Conservation (phyloP, 2,113 vertebrate genomes). For the Pipa parva region DNA sequence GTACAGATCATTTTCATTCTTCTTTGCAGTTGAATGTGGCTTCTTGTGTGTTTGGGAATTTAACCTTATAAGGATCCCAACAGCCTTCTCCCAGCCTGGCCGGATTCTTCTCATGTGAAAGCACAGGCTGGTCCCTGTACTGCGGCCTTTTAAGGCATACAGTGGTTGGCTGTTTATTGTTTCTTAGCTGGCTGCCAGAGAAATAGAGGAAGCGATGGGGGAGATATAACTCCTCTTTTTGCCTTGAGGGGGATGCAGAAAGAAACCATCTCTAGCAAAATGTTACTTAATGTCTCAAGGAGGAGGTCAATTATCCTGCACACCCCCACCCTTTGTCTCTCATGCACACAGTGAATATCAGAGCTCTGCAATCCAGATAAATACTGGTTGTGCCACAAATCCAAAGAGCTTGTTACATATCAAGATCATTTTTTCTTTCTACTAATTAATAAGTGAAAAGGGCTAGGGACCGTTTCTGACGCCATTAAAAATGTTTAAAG, state of each 20-base stretch:
- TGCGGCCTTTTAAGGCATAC: slow-evolving; percentile 40
- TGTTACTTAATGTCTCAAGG: slow-evolving; percentile 26
- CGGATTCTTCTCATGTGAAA: slow-evolving; percentile 43
- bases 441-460: slow-evolving; percentile 26
- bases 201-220: slow-evolving; percentile 28
- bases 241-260: slow-evolving; percentile 15
- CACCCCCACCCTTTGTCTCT: neutral
- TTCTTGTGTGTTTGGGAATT: slow-evolving; percentile 38
- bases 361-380: slow-evolving; percentile 13
- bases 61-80: slow-evolving; percentile 39
- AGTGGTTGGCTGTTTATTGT: slow-evolving; percentile 41
- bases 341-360: slow-evolving; percentile 19
- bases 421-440: slow-evolving; percentile 16
- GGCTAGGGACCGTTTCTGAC: neutral
- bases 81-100: slow-evolving; percentile 32
- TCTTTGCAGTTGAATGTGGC: slow-evolving; percentile 3
- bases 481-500: too few relatives aligned
- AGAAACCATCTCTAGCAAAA: slow-evolving; percentile 31
- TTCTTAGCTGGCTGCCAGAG: slow-evolving; percentile 37
- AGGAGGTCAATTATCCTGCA: slow-evolving; percentile 3
- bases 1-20: neutral
- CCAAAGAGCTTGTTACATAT: slow-evolving; percentile 17
- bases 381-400: slow-evolving; percentile 17
- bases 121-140: slow-evolving; percentile 30
- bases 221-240: slow-evolving; percentile 15